phyloP scores from a whole-genome alignment of 2,888 invertebrate species.

The Colostygia pectinataria region DNA sequence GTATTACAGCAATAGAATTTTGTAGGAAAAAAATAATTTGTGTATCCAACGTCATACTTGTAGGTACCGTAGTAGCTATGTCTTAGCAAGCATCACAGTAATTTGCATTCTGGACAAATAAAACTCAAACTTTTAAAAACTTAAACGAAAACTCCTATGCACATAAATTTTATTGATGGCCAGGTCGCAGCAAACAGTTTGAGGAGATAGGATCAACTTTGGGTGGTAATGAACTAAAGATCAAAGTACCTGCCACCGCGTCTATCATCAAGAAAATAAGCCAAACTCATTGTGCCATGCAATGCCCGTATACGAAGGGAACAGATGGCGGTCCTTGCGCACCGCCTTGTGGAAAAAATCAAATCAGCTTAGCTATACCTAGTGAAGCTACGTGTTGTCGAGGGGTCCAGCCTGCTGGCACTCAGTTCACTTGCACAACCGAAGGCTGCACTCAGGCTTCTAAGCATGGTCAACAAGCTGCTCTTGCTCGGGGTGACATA shows the following conservation, averaged over 20 bases:
- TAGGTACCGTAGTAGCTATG: no score
- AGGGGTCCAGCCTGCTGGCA: constrained; percentile 59
- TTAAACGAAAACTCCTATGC: constrained; percentile 47
- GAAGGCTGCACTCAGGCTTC: constrained; percentile 65
- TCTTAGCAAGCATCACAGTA: neutral
- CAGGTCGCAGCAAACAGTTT: constrained; percentile 75
- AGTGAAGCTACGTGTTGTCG: constrained; percentile 62
- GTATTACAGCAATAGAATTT: no score
- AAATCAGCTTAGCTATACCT: constrained; percentile 68
- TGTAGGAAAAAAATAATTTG: no score
- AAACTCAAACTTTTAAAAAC: constrained; percentile 11
- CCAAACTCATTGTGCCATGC: constrained; percentile 71
- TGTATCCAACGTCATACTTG: no score
- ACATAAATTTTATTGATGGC: constrained; percentile 68
- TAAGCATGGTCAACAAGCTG: constrained; percentile 61
- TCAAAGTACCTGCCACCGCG: constrained; percentile 68
- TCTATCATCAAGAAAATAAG: constrained; percentile 75
- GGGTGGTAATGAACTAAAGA: constrained; percentile 74
- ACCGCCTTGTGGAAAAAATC: constrained; percentile 72
- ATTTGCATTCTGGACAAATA: constrained; percentile 24
- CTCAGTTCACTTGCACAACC: constrained; percentile 73
- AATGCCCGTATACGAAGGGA: constrained; percentile 59
- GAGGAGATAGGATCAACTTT: constrained; percentile 75
- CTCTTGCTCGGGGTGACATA: constrained; percentile 55
- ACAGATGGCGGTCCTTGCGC: constrained; percentile 53